Percentiles rank a stretch among this genome's conserved stretches.
phyloP scores from a whole-genome alignment of 2,113 vertebrate genomes.

The Mesembrinibis cayennensis region DNA sequence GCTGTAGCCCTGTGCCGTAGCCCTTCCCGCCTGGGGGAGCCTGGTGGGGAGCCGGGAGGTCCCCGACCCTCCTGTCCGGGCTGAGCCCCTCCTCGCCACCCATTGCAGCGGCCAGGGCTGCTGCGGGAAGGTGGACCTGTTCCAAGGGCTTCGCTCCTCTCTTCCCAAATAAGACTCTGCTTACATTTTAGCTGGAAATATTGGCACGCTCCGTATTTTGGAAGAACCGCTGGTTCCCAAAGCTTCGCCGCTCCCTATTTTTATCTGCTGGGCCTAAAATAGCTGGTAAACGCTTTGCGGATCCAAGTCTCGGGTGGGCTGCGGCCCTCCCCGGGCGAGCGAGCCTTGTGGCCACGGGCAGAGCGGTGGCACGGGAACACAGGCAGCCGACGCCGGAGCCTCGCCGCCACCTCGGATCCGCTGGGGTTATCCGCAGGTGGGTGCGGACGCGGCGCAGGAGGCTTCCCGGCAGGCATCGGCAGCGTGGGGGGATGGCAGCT shows the following conservation, averaged over 20 bases:
- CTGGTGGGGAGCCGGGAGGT: background rate
- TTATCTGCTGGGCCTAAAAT: slow-evolving; percentile 44
- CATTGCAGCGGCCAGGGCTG: background rate
- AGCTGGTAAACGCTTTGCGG: background rate
- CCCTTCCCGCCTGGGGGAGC: background rate
- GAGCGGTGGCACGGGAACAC: background rate
- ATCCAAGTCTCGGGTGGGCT: background rate
- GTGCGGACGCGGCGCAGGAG: background rate
- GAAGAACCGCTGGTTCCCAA: slow-evolving; percentile 24
- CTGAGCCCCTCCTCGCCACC: background rate
- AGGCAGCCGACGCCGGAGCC: background rate
- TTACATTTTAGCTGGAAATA: background rate
- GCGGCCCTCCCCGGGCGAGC: accelerated
- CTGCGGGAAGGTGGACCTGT: background rate
- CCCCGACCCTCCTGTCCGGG: background rate
- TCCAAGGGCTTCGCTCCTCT: background rate
- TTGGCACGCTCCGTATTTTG: background rate
- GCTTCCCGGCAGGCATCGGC: background rate
- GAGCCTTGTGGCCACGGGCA: background rate
- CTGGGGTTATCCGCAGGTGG: background rate
- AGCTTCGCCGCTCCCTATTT: background rate
- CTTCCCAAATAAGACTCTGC: background rate
- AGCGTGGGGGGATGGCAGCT: background rate
- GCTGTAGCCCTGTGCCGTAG: background rate
- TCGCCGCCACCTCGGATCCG: background rate